phyloP scores from a whole-genome alignment of 2,888 invertebrate genomes.

The Sinhomidia bicolor region DNA sequence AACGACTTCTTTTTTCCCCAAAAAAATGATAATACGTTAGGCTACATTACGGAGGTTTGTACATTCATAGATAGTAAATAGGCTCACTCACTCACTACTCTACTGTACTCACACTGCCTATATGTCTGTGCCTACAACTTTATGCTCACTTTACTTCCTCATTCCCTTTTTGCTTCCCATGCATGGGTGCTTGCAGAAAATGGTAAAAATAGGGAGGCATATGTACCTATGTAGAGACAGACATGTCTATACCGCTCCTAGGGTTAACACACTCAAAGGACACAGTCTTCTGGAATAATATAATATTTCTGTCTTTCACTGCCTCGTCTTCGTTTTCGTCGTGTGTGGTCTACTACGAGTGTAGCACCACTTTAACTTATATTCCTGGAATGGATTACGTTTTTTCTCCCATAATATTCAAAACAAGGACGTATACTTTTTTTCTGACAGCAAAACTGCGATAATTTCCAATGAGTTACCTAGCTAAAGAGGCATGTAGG shows the following conservation, averaged over 20 bases:
- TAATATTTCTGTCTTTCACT: not conserved
- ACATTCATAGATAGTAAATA: not conserved
- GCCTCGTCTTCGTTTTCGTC: not conserved
- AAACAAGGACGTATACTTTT: not conserved
- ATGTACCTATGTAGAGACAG: not conserved
- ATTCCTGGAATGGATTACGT: too few species aligned
- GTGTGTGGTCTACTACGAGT: not conserved
- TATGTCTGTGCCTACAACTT: not conserved
- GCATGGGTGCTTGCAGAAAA: not conserved
- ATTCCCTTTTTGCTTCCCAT: conserved; percentile 14
- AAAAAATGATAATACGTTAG: conserved; percentile 18
- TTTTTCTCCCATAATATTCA: not conserved
- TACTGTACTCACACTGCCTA: not conserved
- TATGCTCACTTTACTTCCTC: conserved; percentile 4
- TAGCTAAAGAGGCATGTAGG: too few species aligned
- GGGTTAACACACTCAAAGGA: conserved; percentile 42
- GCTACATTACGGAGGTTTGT: not conserved
- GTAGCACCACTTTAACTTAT: not conserved
- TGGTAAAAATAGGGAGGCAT: not conserved
- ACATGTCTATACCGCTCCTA: not conserved
- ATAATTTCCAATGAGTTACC: conserved; percentile 7
- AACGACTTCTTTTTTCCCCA: not conserved
- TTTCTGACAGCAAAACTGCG: conserved; percentile 28
- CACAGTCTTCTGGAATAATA: conserved; percentile 36
- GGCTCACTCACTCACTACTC: not conserved